Percentiles rank a stretch among this genome's conserved stretches.
Evolutionary conservation across 2,113 vertebrate genomes (phyloP).

Genomic region (Neofelis nebulosa): DNA sequence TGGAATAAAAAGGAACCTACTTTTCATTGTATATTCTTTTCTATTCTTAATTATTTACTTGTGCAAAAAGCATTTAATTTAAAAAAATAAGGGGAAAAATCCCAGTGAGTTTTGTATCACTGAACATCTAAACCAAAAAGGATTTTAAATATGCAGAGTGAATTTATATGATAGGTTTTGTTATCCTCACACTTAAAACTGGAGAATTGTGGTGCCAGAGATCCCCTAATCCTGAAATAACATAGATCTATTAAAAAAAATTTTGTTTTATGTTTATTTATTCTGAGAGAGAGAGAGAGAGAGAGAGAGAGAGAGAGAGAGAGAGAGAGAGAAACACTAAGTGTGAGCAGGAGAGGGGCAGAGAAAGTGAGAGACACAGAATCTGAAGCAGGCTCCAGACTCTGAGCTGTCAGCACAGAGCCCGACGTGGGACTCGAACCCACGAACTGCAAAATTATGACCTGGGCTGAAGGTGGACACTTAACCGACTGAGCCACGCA

Average conservation of each 20-base stretch:
- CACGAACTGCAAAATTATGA: too few relatives aligned
- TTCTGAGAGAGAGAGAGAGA: too few relatives aligned
- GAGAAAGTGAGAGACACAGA: too few relatives aligned
- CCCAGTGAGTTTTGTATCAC: background rate
- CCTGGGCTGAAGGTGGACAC: too few relatives aligned
- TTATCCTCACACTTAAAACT: background rate
- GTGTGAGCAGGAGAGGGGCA: too few relatives aligned
- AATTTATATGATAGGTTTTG: background rate
- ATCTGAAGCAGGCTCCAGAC: too few relatives aligned
- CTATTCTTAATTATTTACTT: background rate
- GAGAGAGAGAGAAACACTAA: too few relatives aligned
- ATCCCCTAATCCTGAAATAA: background rate
- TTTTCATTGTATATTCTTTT: background rate
- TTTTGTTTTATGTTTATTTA: too few relatives aligned
- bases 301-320: too few relatives aligned
- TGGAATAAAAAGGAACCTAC: background rate
- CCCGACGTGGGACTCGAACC: too few relatives aligned
- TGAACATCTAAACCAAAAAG: conserved; percentile 1
- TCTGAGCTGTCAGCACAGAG: too few relatives aligned
- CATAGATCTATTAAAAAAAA: background rate
- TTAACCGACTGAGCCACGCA: too few relatives aligned
- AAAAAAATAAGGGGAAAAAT: background rate
- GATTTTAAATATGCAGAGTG: background rate
- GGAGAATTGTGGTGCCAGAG: background rate
- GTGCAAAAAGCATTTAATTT: background rate